Evolutionary conservation across 2,888 invertebrate species (phyloP).

Genomic region (Eupithecia dodoneata): DNA sequence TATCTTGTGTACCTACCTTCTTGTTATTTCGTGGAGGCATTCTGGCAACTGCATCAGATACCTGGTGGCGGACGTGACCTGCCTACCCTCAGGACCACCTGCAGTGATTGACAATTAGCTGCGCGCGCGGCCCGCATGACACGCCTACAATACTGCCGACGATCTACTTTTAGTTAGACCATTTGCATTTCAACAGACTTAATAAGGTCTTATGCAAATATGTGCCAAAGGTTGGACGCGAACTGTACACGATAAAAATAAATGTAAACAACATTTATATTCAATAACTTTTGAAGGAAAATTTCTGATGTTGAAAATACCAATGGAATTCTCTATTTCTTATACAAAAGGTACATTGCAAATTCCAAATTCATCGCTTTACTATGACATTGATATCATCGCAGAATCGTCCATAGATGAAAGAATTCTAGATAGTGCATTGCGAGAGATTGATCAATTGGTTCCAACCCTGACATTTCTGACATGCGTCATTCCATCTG

Average conservation of each 20-base stretch:
- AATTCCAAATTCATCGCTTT: too few species aligned
- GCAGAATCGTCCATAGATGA: too few species aligned
- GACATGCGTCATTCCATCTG: too few species aligned
- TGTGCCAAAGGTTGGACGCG: slow-evolving; percentile 2
- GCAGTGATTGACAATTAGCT: slow-evolving; percentile 41
- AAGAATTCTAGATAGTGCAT: too few species aligned
- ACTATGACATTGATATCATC: too few species aligned
- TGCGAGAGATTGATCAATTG: too few species aligned
- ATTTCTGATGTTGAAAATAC: background rate
- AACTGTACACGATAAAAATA: background rate
- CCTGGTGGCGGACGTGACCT: slow-evolving; percentile 43
- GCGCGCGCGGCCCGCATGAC: slow-evolving; percentile 14
- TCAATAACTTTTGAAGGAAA: background rate
- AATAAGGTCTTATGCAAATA: slow-evolving; percentile 5
- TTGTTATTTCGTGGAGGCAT: slow-evolving; percentile 9
- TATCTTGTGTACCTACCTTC: background rate
- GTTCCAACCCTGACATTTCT: too few species aligned
- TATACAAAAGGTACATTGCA: background rate
- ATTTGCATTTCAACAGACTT: slow-evolving; percentile 6
- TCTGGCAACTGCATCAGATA: slow-evolving; percentile 25
- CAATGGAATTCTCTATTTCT: background rate
- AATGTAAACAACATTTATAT: background rate
- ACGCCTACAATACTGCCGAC: slow-evolving; percentile 9
- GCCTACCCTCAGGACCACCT: slow-evolving; percentile 41
- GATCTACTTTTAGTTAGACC: slow-evolving; percentile 10